phyloP scores from a whole-genome alignment of 2,888 invertebrate species.

The Spicauda simplicius region DNA sequence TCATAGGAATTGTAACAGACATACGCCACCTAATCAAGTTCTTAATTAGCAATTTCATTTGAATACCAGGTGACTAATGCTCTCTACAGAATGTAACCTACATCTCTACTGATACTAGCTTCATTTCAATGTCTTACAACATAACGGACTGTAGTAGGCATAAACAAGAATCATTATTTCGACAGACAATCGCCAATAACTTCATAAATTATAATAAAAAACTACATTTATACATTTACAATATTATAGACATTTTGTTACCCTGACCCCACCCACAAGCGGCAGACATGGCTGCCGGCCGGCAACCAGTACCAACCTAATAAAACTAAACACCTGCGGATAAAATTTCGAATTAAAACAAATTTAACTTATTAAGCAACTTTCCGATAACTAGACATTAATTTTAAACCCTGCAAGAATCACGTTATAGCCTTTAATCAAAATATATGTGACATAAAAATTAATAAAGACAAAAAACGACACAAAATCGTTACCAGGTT shows the following conservation, averaged over 20 bases:
- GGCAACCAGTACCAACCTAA: conserved; percentile 48
- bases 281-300: conserved; percentile 44
- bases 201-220: background rate
- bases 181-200: background rate
- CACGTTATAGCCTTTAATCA: background rate
- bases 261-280: conserved; percentile 32
- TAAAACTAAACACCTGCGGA: conserved; percentile 44
- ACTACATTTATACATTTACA: background rate
- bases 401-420: background rate
- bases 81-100: background rate
- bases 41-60: background rate
- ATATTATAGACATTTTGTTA: conserved; percentile 3
- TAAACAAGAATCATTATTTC: background rate
- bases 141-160: background rate
- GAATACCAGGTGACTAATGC: background rate
- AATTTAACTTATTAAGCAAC: background rate
- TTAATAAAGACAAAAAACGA: conserved; percentile 40
- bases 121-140: background rate
- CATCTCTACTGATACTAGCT: background rate
- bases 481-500: conserved; percentile 18
- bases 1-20: background rate
- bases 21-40: background rate
- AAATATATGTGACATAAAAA: conserved; percentile 3
- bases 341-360: conserved; percentile 16
- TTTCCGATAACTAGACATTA: background rate